Evolutionary conservation across 2,113 vertebrate genomes (phyloP).

Genomic region (Upupa epops): DNA sequence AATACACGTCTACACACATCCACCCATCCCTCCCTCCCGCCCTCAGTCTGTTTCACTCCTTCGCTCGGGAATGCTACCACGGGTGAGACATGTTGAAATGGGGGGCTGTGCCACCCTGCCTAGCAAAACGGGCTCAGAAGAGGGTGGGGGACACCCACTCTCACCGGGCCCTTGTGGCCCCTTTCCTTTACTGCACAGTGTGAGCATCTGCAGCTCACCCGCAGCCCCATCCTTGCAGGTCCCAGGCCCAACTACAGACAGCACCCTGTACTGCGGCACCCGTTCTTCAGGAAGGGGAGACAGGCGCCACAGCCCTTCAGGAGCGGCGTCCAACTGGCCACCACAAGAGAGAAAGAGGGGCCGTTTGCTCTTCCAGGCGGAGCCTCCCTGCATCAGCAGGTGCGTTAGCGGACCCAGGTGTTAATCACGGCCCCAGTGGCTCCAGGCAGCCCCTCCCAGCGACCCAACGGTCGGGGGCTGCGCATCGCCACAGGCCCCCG

Average conservation of each 20-base stretch:
- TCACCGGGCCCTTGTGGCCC: neutral
- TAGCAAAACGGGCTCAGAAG: neutral
- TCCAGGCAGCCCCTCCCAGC: neutral
- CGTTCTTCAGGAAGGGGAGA: neutral
- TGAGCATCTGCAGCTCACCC: fast-evolving
- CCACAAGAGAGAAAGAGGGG: neutral
- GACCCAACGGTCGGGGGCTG: neutral
- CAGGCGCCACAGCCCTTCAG: fast-evolving
- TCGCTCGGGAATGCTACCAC: neutral
- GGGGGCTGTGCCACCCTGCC: neutral
- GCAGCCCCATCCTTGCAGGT: neutral
- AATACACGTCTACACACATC: constrained; percentile 57
- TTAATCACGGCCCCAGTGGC: fast-evolving
- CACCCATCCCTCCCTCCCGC: no score
- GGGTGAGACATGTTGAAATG: fast-evolving
- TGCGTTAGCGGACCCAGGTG: fast-evolving
- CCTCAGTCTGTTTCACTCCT: neutral
- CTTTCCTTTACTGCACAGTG: neutral
- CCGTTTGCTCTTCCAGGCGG: neutral
- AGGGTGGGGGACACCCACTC: neutral
- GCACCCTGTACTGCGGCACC: neutral
- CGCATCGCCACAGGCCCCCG: fast-evolving
- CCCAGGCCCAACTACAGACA: fast-evolving
- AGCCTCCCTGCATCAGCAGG: neutral
- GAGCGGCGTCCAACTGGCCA: fast-evolving